Evolutionary conservation across 2,797 vertebrate species (phyloP), one percentile per base, ranked within the genome.

Genomic region (Sebastes cheni): DNA sequence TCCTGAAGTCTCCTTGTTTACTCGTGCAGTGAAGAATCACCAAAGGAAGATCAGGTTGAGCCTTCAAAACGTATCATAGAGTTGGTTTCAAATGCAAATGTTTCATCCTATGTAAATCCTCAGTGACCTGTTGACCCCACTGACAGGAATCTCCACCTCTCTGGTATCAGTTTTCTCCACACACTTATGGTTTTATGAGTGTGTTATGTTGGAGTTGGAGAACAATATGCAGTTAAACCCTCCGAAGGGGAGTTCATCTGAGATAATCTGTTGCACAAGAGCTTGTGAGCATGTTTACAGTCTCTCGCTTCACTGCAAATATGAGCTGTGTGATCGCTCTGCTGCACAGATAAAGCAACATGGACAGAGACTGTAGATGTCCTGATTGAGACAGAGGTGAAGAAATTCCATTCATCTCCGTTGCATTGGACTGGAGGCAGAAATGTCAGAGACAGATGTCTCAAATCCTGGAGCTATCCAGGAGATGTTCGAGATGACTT

Each of bases 231-330:
- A 39, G 46, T 67, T 52, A 18, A 75, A 75, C 67, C 25, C 56
- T 77, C 30, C 22, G 59, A 75, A 77, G 78, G 67, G 50, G 67
- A 85, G 72, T 76, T 84, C 70, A 34, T 64, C 64, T 29, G 76
- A 81, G 83, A 85, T 72, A 65, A 79, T 67, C 14, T 72, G 79
- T 88, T 87, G 78, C 84, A 80, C 82, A 88, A 86, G 59, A 79
- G 64, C 64, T n/a, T 36, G 25, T 23, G 54, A 84, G 65, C 54
- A 46, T 75, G 78, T 82, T 87, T 86, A 87, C 68, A 71, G 65
- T 64, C 22, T 65, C 58, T 39, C 46, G 23, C 36, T 73, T 46
- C 9, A 69, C 55, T 59, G 46, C 69, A 70, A 66, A 77, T 68
- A 64, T 76, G 55, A 58, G 50, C 7, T 22, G 50, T 52, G 50